Evolutionary conservation across 2,888 invertebrate species (phyloP), one percentile per base, ranked within the genome.

Genomic region (Vandiemenella viatica): DNA sequence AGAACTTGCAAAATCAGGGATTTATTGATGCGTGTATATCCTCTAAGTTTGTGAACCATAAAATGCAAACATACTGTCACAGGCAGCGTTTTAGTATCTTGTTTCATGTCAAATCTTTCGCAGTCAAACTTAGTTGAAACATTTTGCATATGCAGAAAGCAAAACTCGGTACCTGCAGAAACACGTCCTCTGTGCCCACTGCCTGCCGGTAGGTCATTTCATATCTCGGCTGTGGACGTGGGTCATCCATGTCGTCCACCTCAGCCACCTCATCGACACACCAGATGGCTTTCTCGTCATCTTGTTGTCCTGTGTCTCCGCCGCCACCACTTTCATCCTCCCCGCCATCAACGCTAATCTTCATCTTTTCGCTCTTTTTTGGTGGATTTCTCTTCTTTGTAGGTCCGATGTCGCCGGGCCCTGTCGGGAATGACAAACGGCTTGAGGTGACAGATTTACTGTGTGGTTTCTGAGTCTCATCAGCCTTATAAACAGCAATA

Each of bases 151-250:
- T n/a, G n/a, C 2, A 32, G 10, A 32, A 26, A 4, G n/a, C 32
- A 13, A 3, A 2, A 13, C 55, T 55, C 2, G 2, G 13, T 63
- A 84, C 86, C 70, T 86, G 85, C 45, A 93, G 70, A 66, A 77
- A 93, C 7, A 91, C 76, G 65, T 93, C 91, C 64, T 89, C 87
- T 0, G 90, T 76, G 4, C 81, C 76, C 1, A 93, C 84, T 26
- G 83, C 74, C 66, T 93, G 93, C 57, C 84, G 83, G 65, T 88
- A 92, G 55, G 79, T 75, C 64, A 91, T 81, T 32, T 80, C 79
- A 67, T 87, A 90, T 55, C 75, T 73, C 0, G 88, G 88, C 41
- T 8, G 50, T 15, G 44, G 45, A 85, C 0, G 90, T 76, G 7
- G 82, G 76, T 67, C 58, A 58, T 43, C 16, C n/a, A 32, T 49